Base-by-base conservation (phyloP, 2,888 invertebrate genomes). In the Dasypogon diadema region DNA sequence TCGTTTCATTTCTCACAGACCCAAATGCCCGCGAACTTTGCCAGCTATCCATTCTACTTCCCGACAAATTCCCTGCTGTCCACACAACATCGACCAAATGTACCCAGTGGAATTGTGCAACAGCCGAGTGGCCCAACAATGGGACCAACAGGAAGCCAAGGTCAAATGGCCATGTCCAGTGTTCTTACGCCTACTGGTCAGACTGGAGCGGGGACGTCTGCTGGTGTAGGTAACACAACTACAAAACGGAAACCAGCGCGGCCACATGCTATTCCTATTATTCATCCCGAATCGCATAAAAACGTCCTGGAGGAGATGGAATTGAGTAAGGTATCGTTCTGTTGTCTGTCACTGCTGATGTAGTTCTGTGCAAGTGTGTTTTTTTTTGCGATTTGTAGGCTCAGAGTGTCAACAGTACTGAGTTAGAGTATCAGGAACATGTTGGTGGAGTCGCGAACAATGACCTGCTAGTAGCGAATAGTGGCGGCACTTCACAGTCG, bases 251-350 rank as follows among this genome's bases (percentile, higher is more conserved):
- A 84, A 84, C 79, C 81, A 21, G 82, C 79, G 76, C 83, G 83
- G 75, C 81, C 82, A 78, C 81, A 85, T 79, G 86, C 86, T 46
- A 82, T 89, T 58, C 83, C 85, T 76, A 88, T 89, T 14, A 87
- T 89, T 14, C 82, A 89, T 83, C 89, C 89, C 1, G 79, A 82
- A 65, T 88, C 89, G 46, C 87, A 83, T 30, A 84, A 83, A 74
- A 83, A 83, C 78, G 83, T 85, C 63, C 81, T 85, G 34, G 85
- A 85, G 37, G 84, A 85, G 54, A 77, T 83, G 14, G 82, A 84
- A 21, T 24, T 68, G 14, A 34, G 21, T 16, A 76, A 76, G 21
- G 68, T 76, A 58, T n/a, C n/a, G n/a, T n/a, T n/a, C n/a, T n/a
- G n/a, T n/a, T n/a, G n/a, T n/a, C n/a, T n/a, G n/a, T n/a, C n/a